phyloP scores from a whole-genome alignment of 2,888 invertebrate genomes.

The Eretmocerus hayati region DNA sequence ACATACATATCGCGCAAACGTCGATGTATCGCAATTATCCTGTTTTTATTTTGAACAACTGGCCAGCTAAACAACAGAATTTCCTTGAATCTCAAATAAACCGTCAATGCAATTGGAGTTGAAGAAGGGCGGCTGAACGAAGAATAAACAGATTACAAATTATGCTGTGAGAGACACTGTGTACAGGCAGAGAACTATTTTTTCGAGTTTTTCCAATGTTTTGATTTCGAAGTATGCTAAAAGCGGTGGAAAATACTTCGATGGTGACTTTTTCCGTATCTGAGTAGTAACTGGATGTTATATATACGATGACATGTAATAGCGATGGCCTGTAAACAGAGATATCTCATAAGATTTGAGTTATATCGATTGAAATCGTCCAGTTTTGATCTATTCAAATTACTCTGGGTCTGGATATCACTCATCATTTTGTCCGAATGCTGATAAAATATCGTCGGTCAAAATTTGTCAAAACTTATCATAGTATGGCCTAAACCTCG shows the following conservation, averaged over 20 bases:
- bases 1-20: constrained; percentile 72
- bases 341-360: background rate
- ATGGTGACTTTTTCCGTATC: constrained; percentile 67
- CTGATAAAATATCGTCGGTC: too few species aligned
- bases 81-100: constrained; percentile 56
- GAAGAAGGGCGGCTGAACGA: constrained; percentile 55
- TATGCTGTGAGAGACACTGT: constrained; percentile 55
- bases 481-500: too few species aligned
- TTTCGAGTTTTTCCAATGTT: constrained; percentile 64
- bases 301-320: constrained; percentile 56
- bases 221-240: constrained; percentile 57
- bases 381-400: too few species aligned
- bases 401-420: too few species aligned
- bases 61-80: constrained; percentile 53
- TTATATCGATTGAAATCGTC: too few species aligned
- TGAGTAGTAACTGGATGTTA: constrained; percentile 66
- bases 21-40: constrained; percentile 60
- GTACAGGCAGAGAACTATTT: constrained; percentile 56
- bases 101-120: constrained; percentile 57
- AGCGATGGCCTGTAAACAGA: constrained; percentile 51
- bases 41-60: constrained; percentile 55
- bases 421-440: too few species aligned
- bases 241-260: constrained; percentile 56
- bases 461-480: too few species aligned
- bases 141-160: constrained; percentile 52